Evolutionary conservation across 2,797 vertebrate genomes (phyloP), one percentile per base, ranked within the genome.

Genomic region (Clamator glandarius): DNA sequence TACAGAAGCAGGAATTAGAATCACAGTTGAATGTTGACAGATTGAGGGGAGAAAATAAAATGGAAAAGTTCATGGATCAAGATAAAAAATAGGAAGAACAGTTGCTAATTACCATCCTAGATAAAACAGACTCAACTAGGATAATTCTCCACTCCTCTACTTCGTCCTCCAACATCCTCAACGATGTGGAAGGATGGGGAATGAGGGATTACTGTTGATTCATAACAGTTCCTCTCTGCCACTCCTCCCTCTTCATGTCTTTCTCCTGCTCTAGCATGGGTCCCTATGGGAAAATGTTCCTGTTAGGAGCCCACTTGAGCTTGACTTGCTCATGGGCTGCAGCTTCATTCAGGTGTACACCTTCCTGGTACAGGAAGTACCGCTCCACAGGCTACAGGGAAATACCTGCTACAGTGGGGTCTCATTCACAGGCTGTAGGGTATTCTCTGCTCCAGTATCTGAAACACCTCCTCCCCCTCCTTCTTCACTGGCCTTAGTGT

Each of bases 161-260:
- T 8, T 46, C 11, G 44, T 48, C 6, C 23, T 4, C 5, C 46
- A 68, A 6, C 9, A 17, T 55, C 28, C 17, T 15, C 51, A 48
- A 18, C 26, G 26, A 9, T 2, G 44, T 0, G 0, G 16, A 18
- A 3, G 8, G 14, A 24, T 10, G 4, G 3, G 10, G 11, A 81
- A 35, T 18, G 1, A 3, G 11, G 3, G 2, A 15, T 62, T 83
- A 42, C 0, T 2, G 28, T 66, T 21, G 61, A 3, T 52, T 81
- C 3, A 1, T 28, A 51, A 52, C 16, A 15, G 4, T 59, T 75
- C 2, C 5, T 51, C 29, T 59, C 35, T 88, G 39, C 6, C 24
- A 17, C 5, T 67, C 19, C 15, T 42, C 72, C 7, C 21, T 79
- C 8, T 33, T 62, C 29, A 17, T 25, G 12, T 3, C 18, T 76